Base-by-base conservation (phyloP, 2,888 invertebrate species). In the Argynnis bischoffii region DNA sequence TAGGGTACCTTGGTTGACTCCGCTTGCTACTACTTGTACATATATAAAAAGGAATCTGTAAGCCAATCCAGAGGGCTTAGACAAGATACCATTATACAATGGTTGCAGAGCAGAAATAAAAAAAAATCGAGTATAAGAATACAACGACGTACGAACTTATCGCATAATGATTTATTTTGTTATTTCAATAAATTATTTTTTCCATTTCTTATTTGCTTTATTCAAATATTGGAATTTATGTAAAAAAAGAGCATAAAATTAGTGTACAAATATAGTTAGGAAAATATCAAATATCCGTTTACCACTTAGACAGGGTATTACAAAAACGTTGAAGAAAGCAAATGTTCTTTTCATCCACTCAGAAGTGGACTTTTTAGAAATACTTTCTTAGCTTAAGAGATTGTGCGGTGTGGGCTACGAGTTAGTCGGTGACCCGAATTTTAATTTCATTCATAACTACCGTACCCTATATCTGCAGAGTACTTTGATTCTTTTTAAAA, bases 361-460 rank as follows among this genome's bases (percentile, higher is more conserved):
- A 47, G 57, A 57, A 59, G 57, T 48, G 57, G 57, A 59, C 47
- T 59, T 47, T 59, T 13, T 21, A 61, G 51, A 50, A 51, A 51
- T 61, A 61, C 35, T 51, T 50, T 51, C 18, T 51, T 51, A 51
- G 51, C 51, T 51, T 47, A 59, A 59, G 61, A 35, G 61, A 61
- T 61, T 61, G 35, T 31, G 50, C 35, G 48, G 11, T 31, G 8
- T 16, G 35, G 61, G 35, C 61, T 61, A 51, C 18, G 51, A 61
- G 51, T 35, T 51, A 61, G 61, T 35, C 50, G 14, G 61, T 61
- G 61, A 61, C 51, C 51, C 61, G 61, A 51, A 61, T 61, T 16
- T 60, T 61, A 61, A 61, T 61, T 51, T 61, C 35, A 61, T 18
- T 13, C 6, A 16, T 31, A 51, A 14, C 35, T 31, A 16, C n/a